phyloP scores from a whole-genome alignment of 2,113 vertebrate genomes.

The Myocastor coypus region DNA sequence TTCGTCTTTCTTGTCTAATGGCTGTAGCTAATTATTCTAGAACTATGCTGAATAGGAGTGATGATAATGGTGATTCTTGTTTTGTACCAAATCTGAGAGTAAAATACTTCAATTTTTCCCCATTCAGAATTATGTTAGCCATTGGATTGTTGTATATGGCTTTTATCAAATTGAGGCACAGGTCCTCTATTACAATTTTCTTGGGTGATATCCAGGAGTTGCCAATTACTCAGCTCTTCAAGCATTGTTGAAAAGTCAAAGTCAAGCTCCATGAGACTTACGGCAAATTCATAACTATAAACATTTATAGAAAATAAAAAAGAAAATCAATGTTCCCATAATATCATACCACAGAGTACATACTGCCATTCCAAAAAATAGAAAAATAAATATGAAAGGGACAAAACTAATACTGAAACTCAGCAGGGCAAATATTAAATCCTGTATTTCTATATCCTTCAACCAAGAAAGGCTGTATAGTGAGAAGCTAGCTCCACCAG shows the following conservation, averaged over 20 bases:
- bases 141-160: too few species aligned
- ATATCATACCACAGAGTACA: not conserved
- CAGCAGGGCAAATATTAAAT: not conserved
- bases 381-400: not conserved
- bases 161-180: too few species aligned
- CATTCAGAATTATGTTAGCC: too few species aligned
- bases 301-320: not conserved
- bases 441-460: not conserved
- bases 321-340: not conserved
- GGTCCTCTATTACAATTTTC: too few species aligned
- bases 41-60: too few species aligned
- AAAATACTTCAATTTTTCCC: too few species aligned
- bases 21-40: too few species aligned
- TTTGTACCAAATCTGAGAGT: too few species aligned
- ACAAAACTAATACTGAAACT: not conserved
- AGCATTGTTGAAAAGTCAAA: not conserved
- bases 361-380: not conserved
- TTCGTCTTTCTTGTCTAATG: too few species aligned
- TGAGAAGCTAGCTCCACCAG: not conserved
- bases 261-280: not conserved
- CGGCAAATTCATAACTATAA: too few species aligned
- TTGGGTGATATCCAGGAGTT: not conserved
- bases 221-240: not conserved
- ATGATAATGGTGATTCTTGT: too few species aligned
- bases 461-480: not conserved